Percentiles rank a stretch among this genome's conserved stretches.
Conservation (phyloP, 2,113 vertebrate species). For the Paralichthys olivaceus region DNA sequence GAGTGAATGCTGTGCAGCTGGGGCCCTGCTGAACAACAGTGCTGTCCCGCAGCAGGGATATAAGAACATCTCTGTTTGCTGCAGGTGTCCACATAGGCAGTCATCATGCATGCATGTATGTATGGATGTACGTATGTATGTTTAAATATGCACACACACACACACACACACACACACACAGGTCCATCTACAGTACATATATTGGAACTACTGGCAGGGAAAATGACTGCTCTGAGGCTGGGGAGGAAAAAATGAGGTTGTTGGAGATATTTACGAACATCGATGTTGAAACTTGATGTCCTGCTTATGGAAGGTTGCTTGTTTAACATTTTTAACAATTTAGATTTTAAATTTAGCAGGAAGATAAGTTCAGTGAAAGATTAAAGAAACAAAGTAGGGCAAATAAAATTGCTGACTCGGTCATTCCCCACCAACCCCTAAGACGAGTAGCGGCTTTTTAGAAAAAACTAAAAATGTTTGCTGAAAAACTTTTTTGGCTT, state of each 20-base stretch:
- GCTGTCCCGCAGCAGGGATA: slow-evolving; percentile 46
- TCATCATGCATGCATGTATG: too few species aligned
- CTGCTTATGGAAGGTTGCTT: not conserved
- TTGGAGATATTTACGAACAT: not conserved
- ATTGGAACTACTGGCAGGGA: not conserved
- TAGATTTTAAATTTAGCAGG: not conserved
- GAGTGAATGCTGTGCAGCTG: slow-evolving; percentile 74
- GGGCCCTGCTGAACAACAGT: slow-evolving; percentile 61
- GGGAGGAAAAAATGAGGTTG: not conserved
- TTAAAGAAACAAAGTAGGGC: not conserved
- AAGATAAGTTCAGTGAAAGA: not conserved
- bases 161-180: slow-evolving; percentile 8
- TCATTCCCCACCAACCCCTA: slow-evolving; percentile 12
- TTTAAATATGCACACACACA: slow-evolving; percentile 19
- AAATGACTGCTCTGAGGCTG: not conserved
- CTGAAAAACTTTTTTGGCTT: slow-evolving; percentile 68
- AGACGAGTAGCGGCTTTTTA: slow-evolving; percentile 34
- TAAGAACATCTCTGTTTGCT: slow-evolving; percentile 83
- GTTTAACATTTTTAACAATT: not conserved
- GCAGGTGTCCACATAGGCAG: slow-evolving; percentile 74
- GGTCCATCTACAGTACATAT: not conserved
- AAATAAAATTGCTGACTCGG: slow-evolving; percentile 53
- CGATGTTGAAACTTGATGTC: not conserved
- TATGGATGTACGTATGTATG: too few species aligned
- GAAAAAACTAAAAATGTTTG: slow-evolving; percentile 61